These are phyloP conservation scores for Dermolepida albohirtum DNA, from an alignment of 2,888 invertebrate genomes.

Conservation along the genomic window DNA sequence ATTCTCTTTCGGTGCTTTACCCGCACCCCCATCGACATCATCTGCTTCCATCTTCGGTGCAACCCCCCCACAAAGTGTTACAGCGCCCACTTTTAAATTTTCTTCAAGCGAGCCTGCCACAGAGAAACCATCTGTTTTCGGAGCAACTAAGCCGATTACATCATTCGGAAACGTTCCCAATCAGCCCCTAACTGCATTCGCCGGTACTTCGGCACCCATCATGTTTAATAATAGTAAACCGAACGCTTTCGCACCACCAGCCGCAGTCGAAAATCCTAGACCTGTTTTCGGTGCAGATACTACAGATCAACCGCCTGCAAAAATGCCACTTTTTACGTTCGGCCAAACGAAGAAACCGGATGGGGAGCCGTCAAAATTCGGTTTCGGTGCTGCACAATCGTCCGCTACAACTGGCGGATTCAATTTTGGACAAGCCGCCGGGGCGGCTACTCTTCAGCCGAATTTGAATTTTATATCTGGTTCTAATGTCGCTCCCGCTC, in stretches of 20 bases:
- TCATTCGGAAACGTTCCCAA: conserved; percentile 9
- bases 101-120: neutral
- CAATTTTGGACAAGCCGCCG: conserved; percentile 51
- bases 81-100: conserved; percentile 43
- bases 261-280: neutral
- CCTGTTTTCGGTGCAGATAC: conserved; percentile 18
- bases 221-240: conserved; percentile 32
- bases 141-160: conserved; percentile 9
- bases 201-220: conserved; percentile 11
- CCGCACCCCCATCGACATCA: neutral
- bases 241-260: conserved; percentile 47
- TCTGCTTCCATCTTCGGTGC: conserved; percentile 32
- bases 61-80: conserved; percentile 21
- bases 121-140: conserved; percentile 15
- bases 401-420: conserved; percentile 55
- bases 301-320: conserved; percentile 45
- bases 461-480: conserved; percentile 18
- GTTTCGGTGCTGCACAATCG: conserved; percentile 42
- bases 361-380: conserved; percentile 55
- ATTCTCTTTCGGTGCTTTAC: conserved; percentile 38
- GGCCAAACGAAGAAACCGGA: conserved; percentile 52
- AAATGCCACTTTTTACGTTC: conserved; percentile 56
- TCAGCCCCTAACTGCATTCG: conserved; percentile 1
- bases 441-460: conserved; percentile 16
- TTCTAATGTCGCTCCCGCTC: conserved; percentile 4